Evolutionary conservation across 2,888 invertebrate genomes (phyloP).

Genomic region (Adineta ricciae): DNA sequence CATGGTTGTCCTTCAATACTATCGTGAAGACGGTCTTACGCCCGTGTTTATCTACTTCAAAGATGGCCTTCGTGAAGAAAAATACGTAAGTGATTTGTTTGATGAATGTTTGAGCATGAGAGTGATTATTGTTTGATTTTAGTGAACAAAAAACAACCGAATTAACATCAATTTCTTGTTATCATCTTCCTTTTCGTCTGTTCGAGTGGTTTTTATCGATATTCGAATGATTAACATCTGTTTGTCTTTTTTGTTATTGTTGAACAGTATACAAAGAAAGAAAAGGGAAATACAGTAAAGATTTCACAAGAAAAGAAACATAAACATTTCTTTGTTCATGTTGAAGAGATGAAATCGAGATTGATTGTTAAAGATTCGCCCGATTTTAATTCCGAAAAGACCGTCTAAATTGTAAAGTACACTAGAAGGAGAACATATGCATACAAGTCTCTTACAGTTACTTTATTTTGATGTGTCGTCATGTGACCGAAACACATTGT

Average conservation of each 20-base stretch:
- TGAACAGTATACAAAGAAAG: not conserved
- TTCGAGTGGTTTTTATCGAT: not conserved
- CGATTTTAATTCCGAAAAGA: constrained; percentile 16
- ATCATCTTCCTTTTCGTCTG: not conserved
- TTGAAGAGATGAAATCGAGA: not conserved
- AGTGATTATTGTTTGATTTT: not conserved
- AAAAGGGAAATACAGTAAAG: not conserved
- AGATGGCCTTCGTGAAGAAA: constrained; percentile 86
- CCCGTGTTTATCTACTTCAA: constrained; percentile 91
- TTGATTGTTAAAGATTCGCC: not conserved
- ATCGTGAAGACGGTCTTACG: constrained; percentile 73
- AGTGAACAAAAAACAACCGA: not conserved
- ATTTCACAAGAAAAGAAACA: not conserved
- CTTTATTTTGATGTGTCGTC: constrained; percentile 4
- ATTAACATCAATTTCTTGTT: not conserved
- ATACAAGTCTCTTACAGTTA: not conserved
- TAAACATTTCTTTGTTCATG: not conserved
- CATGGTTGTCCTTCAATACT: constrained; percentile 83
- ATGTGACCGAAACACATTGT: constrained; percentile 31
- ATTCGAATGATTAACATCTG: not conserved
- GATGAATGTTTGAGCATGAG: too few relatives aligned
- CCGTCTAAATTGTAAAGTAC: not conserved
- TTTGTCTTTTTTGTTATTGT: not conserved
- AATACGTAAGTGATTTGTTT: constrained; percentile 52
- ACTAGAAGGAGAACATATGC: not conserved